Base-by-base conservation (phyloP, 1,140 invertebrate species). In the Amphibalanus amphitrite region DNA sequence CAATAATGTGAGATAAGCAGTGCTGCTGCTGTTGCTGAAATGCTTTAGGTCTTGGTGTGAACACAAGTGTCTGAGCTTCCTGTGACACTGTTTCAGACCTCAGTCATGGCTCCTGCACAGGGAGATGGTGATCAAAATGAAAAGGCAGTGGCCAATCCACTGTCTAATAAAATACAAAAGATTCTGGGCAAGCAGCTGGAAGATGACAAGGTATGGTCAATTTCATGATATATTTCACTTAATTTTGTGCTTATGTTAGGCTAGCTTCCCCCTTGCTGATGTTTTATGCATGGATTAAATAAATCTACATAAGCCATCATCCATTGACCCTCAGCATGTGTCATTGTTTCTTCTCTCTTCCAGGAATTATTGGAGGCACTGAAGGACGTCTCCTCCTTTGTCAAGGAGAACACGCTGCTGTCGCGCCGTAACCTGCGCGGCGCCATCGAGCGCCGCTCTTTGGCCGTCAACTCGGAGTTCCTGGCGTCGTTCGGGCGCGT, bases 361-460 rank as follows among this genome's bases (percentile, higher is more conserved):
- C 72, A 74, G 73, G 73, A 74, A 30, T 70, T 72, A 8, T 40
- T 94, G 28, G 91, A 92, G 79, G 90, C 91, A 0, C 80, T 95
- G 0, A 89, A 87, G 76, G 90, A 91, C 74, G 79, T 95, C 28
- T 93, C 91, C 65, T 85, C 86, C 23, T 91, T 95, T 79, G 93
- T 94, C 77, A 87, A 83, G 0, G 90, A 95, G 78, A 95, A 97
- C 79, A 92, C 87, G n/a, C 79, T 94, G 0, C 86, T 90, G 74
- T 88, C 88, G 30, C 83, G 93, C 74, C 82, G 93, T 79, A 92
- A 93, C 80, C 82, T 97, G 33, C 85, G 93, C 28, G 92, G 91
- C 80, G 90, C 95, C 83, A 95, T 97, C 76, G 94, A 97, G 80
- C 92, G 90, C 80, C 84, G 87, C 74, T 91, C 89, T 79, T 82